Conservation (phyloP, 2,797 vertebrate genomes). For the Benthosema pterotum region DNA sequence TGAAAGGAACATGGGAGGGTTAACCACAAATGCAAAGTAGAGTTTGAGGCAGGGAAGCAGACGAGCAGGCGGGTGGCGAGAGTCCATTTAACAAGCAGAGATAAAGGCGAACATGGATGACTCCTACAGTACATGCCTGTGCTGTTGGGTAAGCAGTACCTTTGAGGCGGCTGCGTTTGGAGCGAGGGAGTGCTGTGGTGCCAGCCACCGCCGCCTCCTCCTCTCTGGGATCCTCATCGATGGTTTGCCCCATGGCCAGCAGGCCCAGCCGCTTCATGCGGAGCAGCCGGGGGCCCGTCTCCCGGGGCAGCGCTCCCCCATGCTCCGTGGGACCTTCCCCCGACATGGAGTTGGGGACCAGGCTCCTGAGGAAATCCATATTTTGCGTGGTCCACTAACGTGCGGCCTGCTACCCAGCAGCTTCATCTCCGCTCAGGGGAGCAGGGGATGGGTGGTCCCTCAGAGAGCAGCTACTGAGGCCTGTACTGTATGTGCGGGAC, state of each 20-base stretch:
- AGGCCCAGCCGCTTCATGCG: conserved; percentile 86
- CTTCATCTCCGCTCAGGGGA: conserved; percentile 39
- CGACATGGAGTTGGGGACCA: conserved; percentile 83
- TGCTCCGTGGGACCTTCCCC: conserved; percentile 80
- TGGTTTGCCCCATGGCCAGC: conserved; percentile 82
- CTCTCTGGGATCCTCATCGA: conserved; percentile 75
- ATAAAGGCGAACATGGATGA: conserved; percentile 8
- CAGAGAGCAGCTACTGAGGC: conserved; percentile 15
- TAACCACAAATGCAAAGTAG: background rate
- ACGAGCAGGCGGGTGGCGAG: background rate
- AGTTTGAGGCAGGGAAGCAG: background rate
- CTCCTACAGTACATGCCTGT: conserved; percentile 7
- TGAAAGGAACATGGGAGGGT: background rate
- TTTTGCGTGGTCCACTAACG: conserved; percentile 30
- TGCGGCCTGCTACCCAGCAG: conserved; percentile 22
- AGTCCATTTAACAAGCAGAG: background rate
- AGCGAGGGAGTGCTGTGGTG: conserved; percentile 40
- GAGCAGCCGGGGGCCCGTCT: conserved; percentile 85
- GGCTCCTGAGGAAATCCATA: conserved; percentile 95
- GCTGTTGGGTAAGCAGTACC: conserved; percentile 65
- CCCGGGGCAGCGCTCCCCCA: conserved; percentile 65
- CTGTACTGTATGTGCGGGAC: conserved; percentile 4
- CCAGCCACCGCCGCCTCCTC: background rate
- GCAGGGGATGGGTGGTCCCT: conserved; percentile 9
- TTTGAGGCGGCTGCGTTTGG: conserved; percentile 66